These are phyloP conservation scores for Thysanoteuthis rhombus DNA, from an alignment of 2,888 invertebrate species.

Conservation along the genomic window DNA sequence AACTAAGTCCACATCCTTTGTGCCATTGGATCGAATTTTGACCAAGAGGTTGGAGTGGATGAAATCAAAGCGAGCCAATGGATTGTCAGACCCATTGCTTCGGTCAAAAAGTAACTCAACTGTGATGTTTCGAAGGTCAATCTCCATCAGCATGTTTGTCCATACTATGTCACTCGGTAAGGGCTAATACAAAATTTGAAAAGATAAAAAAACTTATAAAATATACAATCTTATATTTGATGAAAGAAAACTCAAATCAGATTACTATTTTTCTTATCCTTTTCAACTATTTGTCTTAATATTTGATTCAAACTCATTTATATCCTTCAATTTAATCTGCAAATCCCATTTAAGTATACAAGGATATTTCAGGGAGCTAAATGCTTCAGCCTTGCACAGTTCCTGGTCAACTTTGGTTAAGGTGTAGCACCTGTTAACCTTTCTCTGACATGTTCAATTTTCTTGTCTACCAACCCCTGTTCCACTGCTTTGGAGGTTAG, in stretches of 20 bases:
- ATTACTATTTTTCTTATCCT: too few species aligned
- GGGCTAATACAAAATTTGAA: slow-evolving; percentile 14
- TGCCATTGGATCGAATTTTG: slow-evolving; percentile 86
- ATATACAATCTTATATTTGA: background rate
- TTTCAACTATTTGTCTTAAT: too few species aligned
- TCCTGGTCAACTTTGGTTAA: too few species aligned
- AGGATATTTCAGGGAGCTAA: too few species aligned
- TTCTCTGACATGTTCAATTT: too few species aligned
- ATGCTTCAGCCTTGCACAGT: too few species aligned
- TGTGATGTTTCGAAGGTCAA: slow-evolving; percentile 88
- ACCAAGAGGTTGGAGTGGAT: slow-evolving; percentile 87
- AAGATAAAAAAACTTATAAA: background rate
- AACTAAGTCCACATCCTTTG: slow-evolving; percentile 90
- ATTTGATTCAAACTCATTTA: too few species aligned
- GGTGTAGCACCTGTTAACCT: too few species aligned
- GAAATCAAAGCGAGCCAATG: slow-evolving; percentile 88
- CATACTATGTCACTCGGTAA: slow-evolving; percentile 71
- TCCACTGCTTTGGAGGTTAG: too few species aligned
- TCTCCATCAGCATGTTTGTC: slow-evolving; percentile 81
- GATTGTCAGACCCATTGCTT: slow-evolving; percentile 50
- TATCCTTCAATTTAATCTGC: too few species aligned
- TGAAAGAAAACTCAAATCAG: background rate
- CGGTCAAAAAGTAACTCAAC: slow-evolving; percentile 73
- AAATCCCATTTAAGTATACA: too few species aligned
- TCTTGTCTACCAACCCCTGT: too few species aligned